Base-by-base conservation (phyloP, 1,140 invertebrate genomes). In the Acromyrmex charruanus region DNA sequence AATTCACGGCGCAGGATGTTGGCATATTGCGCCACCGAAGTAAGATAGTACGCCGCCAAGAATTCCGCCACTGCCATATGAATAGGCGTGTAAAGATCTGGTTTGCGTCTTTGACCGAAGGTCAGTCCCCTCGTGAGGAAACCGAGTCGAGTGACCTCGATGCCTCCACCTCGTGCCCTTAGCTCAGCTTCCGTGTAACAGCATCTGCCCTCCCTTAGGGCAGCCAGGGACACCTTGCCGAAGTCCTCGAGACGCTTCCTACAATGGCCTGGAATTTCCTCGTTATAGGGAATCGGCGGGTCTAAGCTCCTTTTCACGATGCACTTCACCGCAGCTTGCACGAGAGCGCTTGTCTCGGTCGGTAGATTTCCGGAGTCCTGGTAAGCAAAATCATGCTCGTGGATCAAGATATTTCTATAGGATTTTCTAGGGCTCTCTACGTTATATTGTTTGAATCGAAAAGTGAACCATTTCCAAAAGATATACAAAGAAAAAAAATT, bases 1-100 rank as follows among this genome's bases (percentile, higher is more conserved):
- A 96, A 87, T 89, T 96, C 96, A 16, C 95, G 92, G 53, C 95
- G 90, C 12, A 96, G 89, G 1, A 96, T 95, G 65, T 95, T 95
- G 0, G 96, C 93, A 89, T 96, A 95, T 77, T 95, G 95, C 3
- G 96, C 95, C 0, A 96, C 93, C 0, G 96, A 96, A 0, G 95
- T 95, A 3, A 96, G 91, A 89, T 96, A 96, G 77, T 96, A 96
- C 4, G 96, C 96, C 0, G 96, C 95, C 2, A 96, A 90, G 85
- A 96, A 96, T 68, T 96, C 96, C 14, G 95, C 94, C 44, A 96
- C 94, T 1, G 95, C 94, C 59, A 93, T 92, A 88, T 96, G 96
- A 10, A 96, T 93, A 0, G 96, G 95, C n/a, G 95, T 94, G 88
- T 95, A 96, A 58, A 94, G 91, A 55, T 94, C 94, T 0, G 91